These are phyloP conservation scores for Excalfactoria chinensis DNA, from an alignment of 2,113 vertebrate species.

Conservation along the genomic window DNA sequence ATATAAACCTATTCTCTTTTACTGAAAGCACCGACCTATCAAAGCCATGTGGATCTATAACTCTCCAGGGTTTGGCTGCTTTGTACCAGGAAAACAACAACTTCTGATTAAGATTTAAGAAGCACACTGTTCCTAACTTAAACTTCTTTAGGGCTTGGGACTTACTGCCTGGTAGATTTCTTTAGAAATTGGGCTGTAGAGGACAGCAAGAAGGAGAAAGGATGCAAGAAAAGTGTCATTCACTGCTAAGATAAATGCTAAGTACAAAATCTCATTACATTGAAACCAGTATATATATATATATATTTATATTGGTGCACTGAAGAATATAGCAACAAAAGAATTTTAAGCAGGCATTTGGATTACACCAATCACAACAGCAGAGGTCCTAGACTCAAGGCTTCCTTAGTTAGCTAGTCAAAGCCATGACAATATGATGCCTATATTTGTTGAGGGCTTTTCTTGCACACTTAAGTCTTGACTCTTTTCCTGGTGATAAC, in stretches of 20 bases:
- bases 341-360: not conserved
- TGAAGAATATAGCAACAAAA: not conserved
- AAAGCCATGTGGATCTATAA: not conserved
- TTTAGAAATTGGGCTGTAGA: not conserved
- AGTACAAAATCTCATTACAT: not conserved
- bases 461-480: not conserved
- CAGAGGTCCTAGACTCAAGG: not conserved
- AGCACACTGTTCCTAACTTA: conserved; percentile 7
- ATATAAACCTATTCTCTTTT: not conserved
- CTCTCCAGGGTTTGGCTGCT: not conserved
- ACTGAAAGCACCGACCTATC: not conserved
- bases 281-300: not conserved
- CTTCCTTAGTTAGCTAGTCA: not conserved
- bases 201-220: not conserved
- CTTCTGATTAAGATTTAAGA: not conserved
- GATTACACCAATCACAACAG: not conserved
- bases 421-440: not conserved
- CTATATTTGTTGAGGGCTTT: not conserved
- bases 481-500: not conserved
- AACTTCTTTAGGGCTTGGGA: conserved; percentile 1
- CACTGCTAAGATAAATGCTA: not conserved
- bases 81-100: not conserved
- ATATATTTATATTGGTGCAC: not conserved
- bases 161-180: not conserved
- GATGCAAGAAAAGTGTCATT: not conserved